phyloP scores from a whole-genome alignment of 1,140 invertebrate genomes.

The Neotoxoptera formosana region DNA sequence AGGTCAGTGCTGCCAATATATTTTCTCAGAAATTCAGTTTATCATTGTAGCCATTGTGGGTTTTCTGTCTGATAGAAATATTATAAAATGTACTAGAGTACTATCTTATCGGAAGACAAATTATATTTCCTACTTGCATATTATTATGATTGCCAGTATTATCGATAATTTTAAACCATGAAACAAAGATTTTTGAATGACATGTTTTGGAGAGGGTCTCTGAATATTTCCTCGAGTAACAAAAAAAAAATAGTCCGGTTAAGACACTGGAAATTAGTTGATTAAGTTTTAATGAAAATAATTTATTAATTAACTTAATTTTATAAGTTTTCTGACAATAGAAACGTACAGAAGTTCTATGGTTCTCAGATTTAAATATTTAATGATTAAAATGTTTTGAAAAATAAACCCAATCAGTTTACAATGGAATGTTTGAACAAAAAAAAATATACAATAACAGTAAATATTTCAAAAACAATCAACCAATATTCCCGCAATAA shows the following conservation, averaged over 20 bases:
- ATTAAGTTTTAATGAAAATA: background rate
- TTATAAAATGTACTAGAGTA: background rate
- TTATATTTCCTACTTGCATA: background rate
- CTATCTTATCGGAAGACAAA: background rate
- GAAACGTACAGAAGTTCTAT: background rate
- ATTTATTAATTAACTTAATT: background rate
- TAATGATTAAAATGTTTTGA: background rate
- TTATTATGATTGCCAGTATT: background rate
- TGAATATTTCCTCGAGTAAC: background rate
- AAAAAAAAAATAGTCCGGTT: background rate
- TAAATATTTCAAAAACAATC: background rate
- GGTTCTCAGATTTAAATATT: background rate
- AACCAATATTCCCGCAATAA: background rate
- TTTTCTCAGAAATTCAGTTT: background rate
- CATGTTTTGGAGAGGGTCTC: background rate
- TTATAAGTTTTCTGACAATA: background rate
- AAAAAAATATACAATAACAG: background rate
- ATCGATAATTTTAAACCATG: background rate
- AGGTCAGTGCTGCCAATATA: background rate
- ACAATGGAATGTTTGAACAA: background rate
- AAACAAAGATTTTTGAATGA: background rate
- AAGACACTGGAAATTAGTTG: background rate
- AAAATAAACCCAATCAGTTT: background rate
- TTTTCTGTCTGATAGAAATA: background rate
- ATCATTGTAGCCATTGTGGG: background rate